Evolutionary conservation across 1,140 invertebrate genomes (phyloP).

Genomic region (Neodiprion lecontei): DNA sequence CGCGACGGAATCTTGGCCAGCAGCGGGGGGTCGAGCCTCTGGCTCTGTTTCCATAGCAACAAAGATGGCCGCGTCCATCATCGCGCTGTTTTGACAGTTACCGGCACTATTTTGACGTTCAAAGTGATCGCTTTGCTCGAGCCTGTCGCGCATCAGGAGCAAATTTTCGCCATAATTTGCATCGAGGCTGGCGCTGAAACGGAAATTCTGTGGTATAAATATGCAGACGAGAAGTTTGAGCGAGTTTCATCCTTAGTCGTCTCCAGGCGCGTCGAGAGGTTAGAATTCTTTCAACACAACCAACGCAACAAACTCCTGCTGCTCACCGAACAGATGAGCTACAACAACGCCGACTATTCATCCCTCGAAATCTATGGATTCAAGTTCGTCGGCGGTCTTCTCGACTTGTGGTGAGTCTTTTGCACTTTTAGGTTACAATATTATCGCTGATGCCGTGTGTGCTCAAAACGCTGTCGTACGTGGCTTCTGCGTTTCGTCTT

Average conservation of each 20-base stretch:
- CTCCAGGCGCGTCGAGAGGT: constrained; percentile 26
- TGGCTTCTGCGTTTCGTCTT: too few species aligned
- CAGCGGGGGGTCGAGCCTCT: constrained; percentile 4
- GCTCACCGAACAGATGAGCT: constrained; percentile 24
- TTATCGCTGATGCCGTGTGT: not conserved
- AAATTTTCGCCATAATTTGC: constrained; percentile 33
- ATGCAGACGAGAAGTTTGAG: constrained; percentile 6
- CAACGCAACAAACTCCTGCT: constrained; percentile 33
- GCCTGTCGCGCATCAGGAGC: not conserved
- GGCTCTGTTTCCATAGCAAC: not conserved
- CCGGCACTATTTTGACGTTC: constrained; percentile 30
- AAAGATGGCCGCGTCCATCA: not conserved
- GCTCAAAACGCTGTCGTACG: too few species aligned
- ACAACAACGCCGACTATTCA: constrained; percentile 16
- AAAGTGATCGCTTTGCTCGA: constrained; percentile 23
- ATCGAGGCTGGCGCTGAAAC: constrained; percentile 23
- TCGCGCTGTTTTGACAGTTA: not conserved
- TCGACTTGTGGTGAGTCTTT: constrained; percentile 21
- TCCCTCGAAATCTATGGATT: constrained; percentile 38
- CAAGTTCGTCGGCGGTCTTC: constrained; percentile 23
- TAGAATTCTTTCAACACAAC: constrained; percentile 31
- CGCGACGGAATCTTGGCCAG: constrained; percentile 29
- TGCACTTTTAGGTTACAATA: not conserved
- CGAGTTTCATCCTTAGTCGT: constrained; percentile 27
- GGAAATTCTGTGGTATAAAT: constrained; percentile 39